These are phyloP conservation scores for Xiphophorus maculatus DNA, from an alignment of 2,113 vertebrate species.

Conservation along the genomic window DNA sequence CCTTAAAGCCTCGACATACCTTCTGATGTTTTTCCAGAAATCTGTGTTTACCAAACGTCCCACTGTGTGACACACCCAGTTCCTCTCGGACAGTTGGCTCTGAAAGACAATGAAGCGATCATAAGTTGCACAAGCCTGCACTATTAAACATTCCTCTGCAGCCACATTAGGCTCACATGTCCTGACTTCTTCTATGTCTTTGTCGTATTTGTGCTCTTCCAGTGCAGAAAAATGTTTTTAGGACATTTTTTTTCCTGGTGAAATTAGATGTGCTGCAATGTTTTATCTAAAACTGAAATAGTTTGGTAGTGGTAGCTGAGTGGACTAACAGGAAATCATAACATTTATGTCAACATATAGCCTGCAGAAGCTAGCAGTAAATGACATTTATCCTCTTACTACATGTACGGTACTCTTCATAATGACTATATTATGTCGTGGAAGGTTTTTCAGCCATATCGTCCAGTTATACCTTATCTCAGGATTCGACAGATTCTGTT, in stretches of 20 bases:
- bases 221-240: constrained; percentile 1
- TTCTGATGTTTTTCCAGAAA: constrained; percentile 33
- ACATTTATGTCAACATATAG: neutral
- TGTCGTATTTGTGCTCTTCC: neutral
- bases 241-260: constrained; percentile 9
- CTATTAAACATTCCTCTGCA: constrained; percentile 19
- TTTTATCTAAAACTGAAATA: constrained; percentile 2
- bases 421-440: too few species aligned
- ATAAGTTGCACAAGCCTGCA: constrained; percentile 24
- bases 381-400: neutral
- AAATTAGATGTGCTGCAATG: constrained; percentile 2
- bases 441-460: too few species aligned
- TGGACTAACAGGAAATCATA: neutral
- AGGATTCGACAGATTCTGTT: neutral
- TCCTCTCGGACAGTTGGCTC: constrained; percentile 16
- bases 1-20: constrained; percentile 9
- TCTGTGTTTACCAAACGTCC: constrained; percentile 18
- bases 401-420: too few species aligned
- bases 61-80: constrained; percentile 47
- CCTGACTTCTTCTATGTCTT: constrained; percentile 4
- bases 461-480: neutral
- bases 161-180: constrained; percentile 35
- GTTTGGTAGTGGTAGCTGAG: neutral
- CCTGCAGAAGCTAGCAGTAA: neutral
- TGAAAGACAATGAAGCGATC: constrained; percentile 38